Evolutionary conservation across 2,113 vertebrate genomes (phyloP), one percentile per base, ranked within the genome.

Genomic region (Phyllostomus hastatus): DNA sequence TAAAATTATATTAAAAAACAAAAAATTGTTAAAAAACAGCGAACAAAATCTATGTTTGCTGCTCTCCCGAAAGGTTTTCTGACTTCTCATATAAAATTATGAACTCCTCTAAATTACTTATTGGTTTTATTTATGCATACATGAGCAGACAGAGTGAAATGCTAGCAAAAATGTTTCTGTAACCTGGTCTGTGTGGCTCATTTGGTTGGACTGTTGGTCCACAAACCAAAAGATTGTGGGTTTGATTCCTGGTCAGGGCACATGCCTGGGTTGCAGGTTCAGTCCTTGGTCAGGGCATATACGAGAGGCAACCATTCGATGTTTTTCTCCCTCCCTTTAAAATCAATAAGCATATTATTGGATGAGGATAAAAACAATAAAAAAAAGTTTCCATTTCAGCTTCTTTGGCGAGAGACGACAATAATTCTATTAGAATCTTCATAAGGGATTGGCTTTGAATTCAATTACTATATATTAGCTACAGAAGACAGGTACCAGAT

Each of bases 71-170:
- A 80, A 82, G 5, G n/a, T 90, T 72, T 90, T 35, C 67, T 72
- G 19, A 79, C 33, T 72, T 91, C 26, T 94, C 41, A 70, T 84
- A 28, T 93, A 38, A 90, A 91, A 90, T 76, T 79, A 95, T 20
- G 22, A 83, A 80, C 8, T 20, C 17, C 2, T 16, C 54, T n/a
- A 79, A n/a, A 90, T 94, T 76, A 93, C 17, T 76, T 38, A 67
- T 2, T 72, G 24, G 43, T 78, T 95, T 90, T 76, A 84, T 57
- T 46, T 84, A 75, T 22, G 2, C 33, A 64, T 19, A 82, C n/a
- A 64, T 54, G 28, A 50, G 8, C 14, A 57, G 50, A 64, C 14
- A 57, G 50, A 64, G 19, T 10, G 4, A 78, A 46, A 97, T 28
- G 20, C 15, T 59, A 89, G 28, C 72, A 26, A 79, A 72, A 94